Base-by-base conservation (phyloP, 2,113 vertebrate species). In the Syngnathus typhle region DNA sequence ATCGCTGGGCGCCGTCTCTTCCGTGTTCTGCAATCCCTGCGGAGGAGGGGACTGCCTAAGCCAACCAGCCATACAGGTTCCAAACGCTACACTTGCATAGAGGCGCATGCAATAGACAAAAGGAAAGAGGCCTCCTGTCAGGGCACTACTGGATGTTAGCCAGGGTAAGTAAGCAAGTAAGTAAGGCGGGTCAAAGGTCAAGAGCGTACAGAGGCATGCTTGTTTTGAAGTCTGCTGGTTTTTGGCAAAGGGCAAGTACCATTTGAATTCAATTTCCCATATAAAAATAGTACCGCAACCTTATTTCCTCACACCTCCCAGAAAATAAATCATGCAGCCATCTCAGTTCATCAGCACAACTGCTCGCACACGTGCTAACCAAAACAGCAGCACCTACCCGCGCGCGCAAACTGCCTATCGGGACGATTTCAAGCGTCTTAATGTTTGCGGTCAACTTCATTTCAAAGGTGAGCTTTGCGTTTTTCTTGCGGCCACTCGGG, bases 41-140 rank as follows among this genome's bases (percentile, higher is more conserved):
- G 85, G 65, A 88, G 84, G 84, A 88, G 85, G 85, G 83, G 73
- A 88, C 84, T 83, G 87, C 89, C 89, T 88, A 90, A 90, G 88
- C 89, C 86, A 89, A 86, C 85, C 83, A 87, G 83, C 76, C 85
- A 77, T 82, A 87, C 65, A 84, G 76, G 76, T 77, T 79, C 77
- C 83, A 85, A 71, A 62, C 62, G 76, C 81, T 76, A 84, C 68
- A 88, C 83, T 70, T 73, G 73, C 41, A 85, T 73, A 36, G 69
- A 85, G 77, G 74, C 62, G 65, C 87, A 89, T 88, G 87, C 87
- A 85, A 81, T 79, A 79, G 73, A 73, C 67, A 83, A 47, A 59
- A 60, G 71, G 74, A 27, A 72, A 75, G 52, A 74, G 78, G 58
- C 36, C 49, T 44, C 60, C 56, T 65, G 68, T 21, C 2, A 76